A percentile compares a stretch with the other conserved stretches of the same genome.
phyloP scores from a whole-genome alignment of 1,140 invertebrate species.

The Brachionus plicatilis region DNA sequence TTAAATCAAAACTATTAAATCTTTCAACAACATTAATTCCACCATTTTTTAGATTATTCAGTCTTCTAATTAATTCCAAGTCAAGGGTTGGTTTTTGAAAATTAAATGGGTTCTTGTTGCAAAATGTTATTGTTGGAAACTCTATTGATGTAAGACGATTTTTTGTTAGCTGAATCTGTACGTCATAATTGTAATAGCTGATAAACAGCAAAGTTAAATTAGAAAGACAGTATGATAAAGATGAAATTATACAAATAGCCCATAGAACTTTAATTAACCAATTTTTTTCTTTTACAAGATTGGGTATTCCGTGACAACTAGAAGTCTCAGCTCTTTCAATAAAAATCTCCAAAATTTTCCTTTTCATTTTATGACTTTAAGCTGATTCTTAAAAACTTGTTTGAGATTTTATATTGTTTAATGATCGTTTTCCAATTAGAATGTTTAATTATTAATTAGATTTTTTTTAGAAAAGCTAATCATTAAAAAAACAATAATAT shows the following conservation, averaged over 20 bases:
- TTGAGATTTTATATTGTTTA: too few relatives aligned
- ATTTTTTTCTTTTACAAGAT: not conserved
- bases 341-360: not conserved
- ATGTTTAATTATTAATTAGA: too few relatives aligned
- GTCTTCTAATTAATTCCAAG: not conserved
- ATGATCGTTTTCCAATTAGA: too few relatives aligned
- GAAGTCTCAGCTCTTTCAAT: not conserved
- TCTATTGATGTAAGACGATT: constrained; percentile 40
- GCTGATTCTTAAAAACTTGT: too few relatives aligned
- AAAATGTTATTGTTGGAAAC: constrained; percentile 54
- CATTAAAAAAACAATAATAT: too few relatives aligned
- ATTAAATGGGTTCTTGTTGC: constrained; percentile 53
- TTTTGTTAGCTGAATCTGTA: not conserved
- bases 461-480: too few relatives aligned
- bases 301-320: not conserved
- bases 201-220: not conserved
- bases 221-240: not conserved
- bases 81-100: not conserved
- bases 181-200: not conserved
- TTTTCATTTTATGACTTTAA: not conserved
- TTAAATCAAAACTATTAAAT: too few relatives aligned
- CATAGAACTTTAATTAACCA: not conserved
- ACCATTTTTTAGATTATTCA: not conserved
- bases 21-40: too few relatives aligned
- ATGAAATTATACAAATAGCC: not conserved